Base-by-base conservation (phyloP, 1,140 invertebrate genomes). In the Calephelis virginiensis region DNA sequence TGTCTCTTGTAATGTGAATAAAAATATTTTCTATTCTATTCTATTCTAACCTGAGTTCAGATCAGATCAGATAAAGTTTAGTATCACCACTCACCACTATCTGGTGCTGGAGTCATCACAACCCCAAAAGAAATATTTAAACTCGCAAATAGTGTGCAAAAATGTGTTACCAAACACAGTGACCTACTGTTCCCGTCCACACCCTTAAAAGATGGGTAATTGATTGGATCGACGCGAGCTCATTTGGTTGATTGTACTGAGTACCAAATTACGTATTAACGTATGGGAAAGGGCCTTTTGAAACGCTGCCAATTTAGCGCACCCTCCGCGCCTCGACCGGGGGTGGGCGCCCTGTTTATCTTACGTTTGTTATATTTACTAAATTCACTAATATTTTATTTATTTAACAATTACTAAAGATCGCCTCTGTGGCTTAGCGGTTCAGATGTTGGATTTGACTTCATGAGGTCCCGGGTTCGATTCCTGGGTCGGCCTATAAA, bases 211-310 rank as follows among this genome's bases (percentile, higher is more conserved):
- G 78, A 85, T 85, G 76, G 75, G 80, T 88, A 88, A 89, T 87
- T 89, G 88, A 89, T 89, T 89, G 82, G 77, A 85, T 82, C 74
- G 81, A 81, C n/a, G 76, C 79, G 77, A 83, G 82, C 85, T 90
- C 85, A 86, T 90, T 89, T 89, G 78, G 77, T 70, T 89, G 85
- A 89, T 90, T 90, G 88, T 90, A 85, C 80, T 72, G 79, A 79
- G 74, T 74, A 80, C 77, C 71, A 80, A 86, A 88, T 86, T 85
- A 84, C 82, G 83, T 89, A 90, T 90, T 89, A 87, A 85, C 85
- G 82, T 87, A 85, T 83, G 82, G 85, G 81, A 84, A 82, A 81
- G 74, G 80, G 85, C 86, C 83, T 89, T 76, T 81, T 77, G 84
- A 83, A 81, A 78, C 77, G 82, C 76, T 87, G 87, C 86, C 86